Conservation (phyloP, 2,888 invertebrate genomes). For the Phasia obesa region DNA sequence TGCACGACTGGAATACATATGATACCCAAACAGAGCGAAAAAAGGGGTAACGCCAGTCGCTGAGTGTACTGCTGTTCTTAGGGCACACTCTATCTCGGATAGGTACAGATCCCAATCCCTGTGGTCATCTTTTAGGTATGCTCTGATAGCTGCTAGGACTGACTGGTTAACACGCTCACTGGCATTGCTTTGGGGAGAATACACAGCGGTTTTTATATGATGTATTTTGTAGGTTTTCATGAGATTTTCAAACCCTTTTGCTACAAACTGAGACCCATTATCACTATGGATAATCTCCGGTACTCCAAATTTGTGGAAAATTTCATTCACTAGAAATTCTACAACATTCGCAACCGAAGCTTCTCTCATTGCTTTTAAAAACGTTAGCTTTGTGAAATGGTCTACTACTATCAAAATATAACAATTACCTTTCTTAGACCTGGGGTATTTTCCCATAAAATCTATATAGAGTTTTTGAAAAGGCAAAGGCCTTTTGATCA, state of each 20-base stretch:
- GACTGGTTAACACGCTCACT: slow-evolving; percentile 76
- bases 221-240: slow-evolving; percentile 53
- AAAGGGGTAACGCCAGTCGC: background rate
- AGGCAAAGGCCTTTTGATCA: slow-evolving; percentile 26
- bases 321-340: slow-evolving; percentile 27
- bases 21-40: background rate
- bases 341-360: too few species aligned
- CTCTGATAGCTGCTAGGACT: slow-evolving; percentile 74
- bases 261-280: slow-evolving; percentile 7
- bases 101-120: slow-evolving; percentile 61
- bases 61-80: slow-evolving; percentile 25
- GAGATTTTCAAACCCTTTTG: slow-evolving; percentile 8
- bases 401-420: slow-evolving; percentile 44
- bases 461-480: slow-evolving; percentile 50
- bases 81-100: slow-evolving; percentile 54
- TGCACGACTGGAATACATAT: background rate
- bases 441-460: slow-evolving; percentile 38
- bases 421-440: slow-evolving; percentile 19
- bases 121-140: slow-evolving; percentile 62
- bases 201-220: slow-evolving; percentile 71
- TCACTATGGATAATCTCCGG: slow-evolving; percentile 2
- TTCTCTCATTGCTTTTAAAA: too few species aligned
- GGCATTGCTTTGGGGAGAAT: slow-evolving; percentile 77
- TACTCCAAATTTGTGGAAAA: slow-evolving; percentile 25
- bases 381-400: too few species aligned